phyloP scores from a whole-genome alignment of 1,140 invertebrate species.

The Holotrichia oblita region DNA sequence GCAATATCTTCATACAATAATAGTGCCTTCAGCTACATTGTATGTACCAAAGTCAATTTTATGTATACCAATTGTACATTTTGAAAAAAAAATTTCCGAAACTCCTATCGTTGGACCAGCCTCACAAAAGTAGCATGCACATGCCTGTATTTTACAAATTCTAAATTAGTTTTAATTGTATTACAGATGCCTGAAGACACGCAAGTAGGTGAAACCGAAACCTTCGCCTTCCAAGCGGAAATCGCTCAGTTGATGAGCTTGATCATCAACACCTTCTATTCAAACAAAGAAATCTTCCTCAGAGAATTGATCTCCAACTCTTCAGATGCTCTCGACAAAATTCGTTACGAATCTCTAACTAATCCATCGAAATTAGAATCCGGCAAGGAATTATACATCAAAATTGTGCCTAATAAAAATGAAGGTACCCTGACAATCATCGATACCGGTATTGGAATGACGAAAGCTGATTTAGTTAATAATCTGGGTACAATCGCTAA shows the following conservation, averaged over 20 bases:
- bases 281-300: constrained; percentile 99
- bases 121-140: background rate
- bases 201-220: constrained; percentile 72
- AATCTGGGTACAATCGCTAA: constrained; percentile 96
- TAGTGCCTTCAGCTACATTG: no score
- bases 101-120: no score
- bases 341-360: constrained; percentile 89
- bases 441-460: constrained; percentile 97
- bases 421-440: constrained; percentile 90
- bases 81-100: no score
- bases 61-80: no score
- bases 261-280: constrained; percentile 99
- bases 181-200: constrained; percentile 73
- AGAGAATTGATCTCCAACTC: constrained; percentile 97
- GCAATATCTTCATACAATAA: no score
- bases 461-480: constrained; percentile 94
- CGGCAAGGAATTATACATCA: constrained; percentile 90
- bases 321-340: constrained; percentile 83
- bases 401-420: constrained; percentile 90
- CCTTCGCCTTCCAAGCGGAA: constrained; percentile 93
- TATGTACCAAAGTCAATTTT: no score
- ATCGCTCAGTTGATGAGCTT: constrained; percentile 96
- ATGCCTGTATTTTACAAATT: constrained; percentile 20
- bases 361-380: constrained; percentile 87
- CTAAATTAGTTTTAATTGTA: constrained; percentile 23